Percentiles rank a stretch among this genome's conserved stretches.
phyloP scores from a whole-genome alignment of 1,140 invertebrate genomes.

The Tetragnatha versicolor region DNA sequence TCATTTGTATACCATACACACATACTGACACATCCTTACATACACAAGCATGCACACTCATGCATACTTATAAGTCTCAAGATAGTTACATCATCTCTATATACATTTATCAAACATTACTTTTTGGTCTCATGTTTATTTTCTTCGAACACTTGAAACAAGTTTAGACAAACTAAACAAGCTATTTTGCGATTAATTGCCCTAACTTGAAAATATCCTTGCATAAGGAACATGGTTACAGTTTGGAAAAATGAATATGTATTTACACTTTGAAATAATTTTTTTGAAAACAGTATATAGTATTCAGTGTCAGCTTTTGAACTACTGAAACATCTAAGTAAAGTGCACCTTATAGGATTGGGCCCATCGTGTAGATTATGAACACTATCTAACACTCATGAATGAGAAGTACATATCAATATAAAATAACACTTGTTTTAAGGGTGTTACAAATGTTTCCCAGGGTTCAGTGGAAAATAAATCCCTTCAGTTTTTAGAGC shows the following conservation, averaged over 20 bases:
- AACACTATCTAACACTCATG: conserved; percentile 50
- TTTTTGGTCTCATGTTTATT: conserved; percentile 45
- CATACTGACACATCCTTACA: conserved; percentile 1
- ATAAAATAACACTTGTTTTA: conserved; percentile 34
- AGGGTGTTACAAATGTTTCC: not conserved
- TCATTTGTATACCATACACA: conserved; percentile 17
- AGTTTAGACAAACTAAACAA: no score
- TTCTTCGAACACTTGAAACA: conserved; percentile 29
- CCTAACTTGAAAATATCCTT: conserved; percentile 46
- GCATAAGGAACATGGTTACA: conserved; percentile 33
- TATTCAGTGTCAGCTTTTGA: conserved; percentile 27
- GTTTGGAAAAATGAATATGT: conserved; percentile 36
- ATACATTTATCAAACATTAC: conserved; percentile 48
- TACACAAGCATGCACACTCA: conserved; percentile 1
- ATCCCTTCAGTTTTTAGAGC: conserved; percentile 14
- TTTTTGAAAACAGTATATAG: conserved; percentile 29
- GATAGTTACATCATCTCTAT: conserved; percentile 37
- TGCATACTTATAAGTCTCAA: conserved; percentile 14
- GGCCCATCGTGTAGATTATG: conserved; percentile 47
- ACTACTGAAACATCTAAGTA: conserved; percentile 48
- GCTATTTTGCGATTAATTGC: no score
- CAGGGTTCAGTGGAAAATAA: not conserved
- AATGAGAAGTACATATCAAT: conserved; percentile 39
- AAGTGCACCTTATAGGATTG: conserved; percentile 54
- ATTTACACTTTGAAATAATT: conserved; percentile 34